Percentiles rank a stretch among this genome's conserved stretches.
These are phyloP conservation scores for Lichenostomus cassidix DNA, from an alignment of 2,113 vertebrate species.

Conservation along the genomic window DNA sequence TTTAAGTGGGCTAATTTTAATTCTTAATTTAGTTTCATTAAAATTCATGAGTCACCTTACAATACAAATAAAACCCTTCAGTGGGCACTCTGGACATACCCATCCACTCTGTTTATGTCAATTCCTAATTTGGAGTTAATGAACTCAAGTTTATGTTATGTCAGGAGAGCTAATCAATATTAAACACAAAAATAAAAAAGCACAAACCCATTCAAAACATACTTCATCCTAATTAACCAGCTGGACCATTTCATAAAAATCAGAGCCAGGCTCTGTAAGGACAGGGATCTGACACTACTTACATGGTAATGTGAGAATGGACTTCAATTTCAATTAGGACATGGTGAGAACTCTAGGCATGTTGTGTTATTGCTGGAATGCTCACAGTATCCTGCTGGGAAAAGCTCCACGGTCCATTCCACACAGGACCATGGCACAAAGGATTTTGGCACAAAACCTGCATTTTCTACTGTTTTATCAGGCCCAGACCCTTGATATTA, in stretches of 20 bases:
- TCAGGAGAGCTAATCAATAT: slow-evolving; percentile 6
- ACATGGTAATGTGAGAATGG: background rate
- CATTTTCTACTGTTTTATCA: background rate
- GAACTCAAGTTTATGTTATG: background rate
- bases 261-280: background rate
- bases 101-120: background rate
- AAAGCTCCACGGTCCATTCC: background rate
- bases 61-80: background rate
- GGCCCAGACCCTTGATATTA: background rate
- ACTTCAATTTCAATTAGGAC: background rate
- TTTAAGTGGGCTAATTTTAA: background rate
- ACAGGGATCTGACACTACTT: background rate
- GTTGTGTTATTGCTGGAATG: background rate
- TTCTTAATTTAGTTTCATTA: background rate
- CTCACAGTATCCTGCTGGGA: background rate
- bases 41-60: background rate
- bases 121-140: slow-evolving; percentile 3
- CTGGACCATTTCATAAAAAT: background rate
- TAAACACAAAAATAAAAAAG: slow-evolving; percentile 18
- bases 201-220: background rate
- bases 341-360: background rate
- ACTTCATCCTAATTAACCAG: slow-evolving; percentile 19
- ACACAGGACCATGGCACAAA: background rate
- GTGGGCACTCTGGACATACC: background rate
- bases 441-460: background rate